phyloP scores from a whole-genome alignment of 2,113 vertebrate species.

The Eulemur rufifrons region DNA sequence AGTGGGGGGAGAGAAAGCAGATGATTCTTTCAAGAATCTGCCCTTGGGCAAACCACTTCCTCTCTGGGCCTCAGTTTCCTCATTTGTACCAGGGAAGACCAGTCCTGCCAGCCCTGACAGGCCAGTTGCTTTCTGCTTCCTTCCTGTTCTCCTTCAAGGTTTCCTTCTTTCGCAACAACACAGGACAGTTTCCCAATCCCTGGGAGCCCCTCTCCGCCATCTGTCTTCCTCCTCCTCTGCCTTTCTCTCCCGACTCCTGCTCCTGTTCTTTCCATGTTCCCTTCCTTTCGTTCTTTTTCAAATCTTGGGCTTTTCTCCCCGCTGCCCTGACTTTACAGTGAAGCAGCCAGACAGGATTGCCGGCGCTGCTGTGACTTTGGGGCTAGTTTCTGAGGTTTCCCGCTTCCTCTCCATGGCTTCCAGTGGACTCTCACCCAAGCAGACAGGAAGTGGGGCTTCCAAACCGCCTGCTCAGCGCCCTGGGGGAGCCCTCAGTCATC shows the following conservation, averaged over 20 bases:
- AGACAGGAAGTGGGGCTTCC: neutral
- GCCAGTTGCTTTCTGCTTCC: neutral
- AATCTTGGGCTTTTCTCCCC: neutral
- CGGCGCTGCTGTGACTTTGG: neutral
- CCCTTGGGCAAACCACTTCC: neutral
- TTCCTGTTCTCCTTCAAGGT: neutral
- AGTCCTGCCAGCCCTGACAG: neutral
- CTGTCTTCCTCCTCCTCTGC: neutral
- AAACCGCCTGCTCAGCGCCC: neutral
- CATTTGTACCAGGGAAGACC: neutral
- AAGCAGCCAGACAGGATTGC: neutral
- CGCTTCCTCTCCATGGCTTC: neutral
- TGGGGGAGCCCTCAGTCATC: neutral
- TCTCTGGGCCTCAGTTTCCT: neutral
- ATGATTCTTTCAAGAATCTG: neutral
- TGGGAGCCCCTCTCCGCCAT: neutral
- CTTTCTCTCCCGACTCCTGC: accelerated
- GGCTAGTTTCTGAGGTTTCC: neutral
- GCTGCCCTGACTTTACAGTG: neutral
- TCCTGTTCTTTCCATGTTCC: neutral
- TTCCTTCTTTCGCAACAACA: neutral
- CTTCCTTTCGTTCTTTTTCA: neutral
- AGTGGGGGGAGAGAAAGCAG: too few relatives aligned
- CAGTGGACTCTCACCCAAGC: neutral
- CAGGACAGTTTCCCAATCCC: neutral